Base-by-base conservation (phyloP, 2,888 invertebrate species). In the Tortrix viridana region DNA sequence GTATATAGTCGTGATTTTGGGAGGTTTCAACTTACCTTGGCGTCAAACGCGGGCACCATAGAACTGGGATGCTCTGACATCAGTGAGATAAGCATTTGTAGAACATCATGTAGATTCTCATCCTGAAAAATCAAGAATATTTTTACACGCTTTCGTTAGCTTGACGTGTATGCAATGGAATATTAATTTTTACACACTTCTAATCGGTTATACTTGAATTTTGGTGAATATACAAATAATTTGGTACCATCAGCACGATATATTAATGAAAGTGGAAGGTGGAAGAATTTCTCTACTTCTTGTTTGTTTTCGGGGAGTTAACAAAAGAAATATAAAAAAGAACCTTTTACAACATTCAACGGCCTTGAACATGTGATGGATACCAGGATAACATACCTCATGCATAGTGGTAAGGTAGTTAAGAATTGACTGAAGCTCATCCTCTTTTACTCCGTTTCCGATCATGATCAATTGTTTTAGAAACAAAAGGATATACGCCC, bases 51-150 rank as follows among this genome's bases (percentile, higher is more conserved):
- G 43, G 99, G 99, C 73, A 99, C 99, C 98, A 99, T 98, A 3
- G 98, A 98, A 72, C 98, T 97, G 0, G 99, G 99, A 86, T 99
- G 98, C 85, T 99, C 99, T 7, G 98, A 97, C 97, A 99, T 98
- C 71, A 99, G 92, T 0, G 97, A 97, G 84, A 99, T 99, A 74
- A 98, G 93, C 96, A 99, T 97, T 93, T 98, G 98, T 69, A 99
- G 93, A 5, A 99, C 99, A 84, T 99, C 99, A 82, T 98, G 98
- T 66, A 99, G 94, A 88, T 99, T 99, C 88, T 99, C 99, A 88
- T 99, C 99, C 97, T 96, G 80, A 47, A 89, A 88, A 69, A n/a
- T n/a, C 4, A 6, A 14, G 6, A 14, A 6, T 49, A 16, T 7
- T 49, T n/a, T 19, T 12, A 9, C 5, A 18, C 0, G 22, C 22